Base-by-base conservation (phyloP, 2,797 vertebrate species). In the Hippoglossus hippoglossus region DNA sequence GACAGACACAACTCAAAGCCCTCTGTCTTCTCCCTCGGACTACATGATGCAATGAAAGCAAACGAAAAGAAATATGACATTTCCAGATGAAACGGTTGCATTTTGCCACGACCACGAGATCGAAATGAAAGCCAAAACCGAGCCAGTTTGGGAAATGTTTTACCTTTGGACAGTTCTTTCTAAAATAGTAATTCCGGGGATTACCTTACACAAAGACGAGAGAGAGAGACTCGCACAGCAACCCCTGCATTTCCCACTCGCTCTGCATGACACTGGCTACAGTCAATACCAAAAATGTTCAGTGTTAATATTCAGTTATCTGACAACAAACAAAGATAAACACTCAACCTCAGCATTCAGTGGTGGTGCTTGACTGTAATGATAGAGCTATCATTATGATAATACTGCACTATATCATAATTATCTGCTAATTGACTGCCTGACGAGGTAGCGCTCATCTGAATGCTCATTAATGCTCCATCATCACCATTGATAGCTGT, bases 341-440 rank as follows among this genome's bases (percentile, higher is more conserved):
- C 47, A 44, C 60, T 46, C n/a, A 55, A 16, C 1, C 41, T 75
- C 54, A 60, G 64, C 52, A 54, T 71, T 77, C 52, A 36, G n/a
- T 53, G 63, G 64, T 68, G 56, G 62, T 41, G 53, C 69, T 63
- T 74, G 72, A 78, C 71, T 79, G 54, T 28, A 72, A 57, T 71
- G 72, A 86, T 79, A 63, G 77, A 86, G 88, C 78, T 67, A 74
- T 86, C 77, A 81, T 87, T 77, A 87, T 67, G 72, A 83, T 86
- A 79, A 87, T 78, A 83, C 71, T 13, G 51, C 73, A 72, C 84
- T 85, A 88, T 73, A 83, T 91, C 89, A 87, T 89, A 88, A 90
- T 90, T 83, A 90, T 87, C 76, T 86, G 84, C 86, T 91, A 92
- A 90, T 91, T 91, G 86, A 89, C 82, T 90, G 87, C 82, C 73